Percentiles rank a stretch among this genome's conserved stretches.
phyloP scores from a whole-genome alignment of 2,113 vertebrate species.

The Microcebus lehilahytsara region DNA sequence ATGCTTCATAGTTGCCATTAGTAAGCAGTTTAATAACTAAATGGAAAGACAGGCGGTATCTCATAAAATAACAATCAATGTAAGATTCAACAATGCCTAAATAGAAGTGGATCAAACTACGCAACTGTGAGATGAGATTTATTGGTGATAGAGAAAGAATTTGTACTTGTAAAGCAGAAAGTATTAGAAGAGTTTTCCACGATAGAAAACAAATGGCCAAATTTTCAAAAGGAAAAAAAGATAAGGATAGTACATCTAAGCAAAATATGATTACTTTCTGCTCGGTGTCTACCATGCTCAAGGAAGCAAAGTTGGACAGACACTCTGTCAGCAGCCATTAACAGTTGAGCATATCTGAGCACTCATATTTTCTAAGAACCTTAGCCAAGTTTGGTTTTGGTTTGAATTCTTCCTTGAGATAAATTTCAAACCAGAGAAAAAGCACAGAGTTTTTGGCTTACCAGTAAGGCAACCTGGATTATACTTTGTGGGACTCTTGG shows the following conservation, averaged over 20 bases:
- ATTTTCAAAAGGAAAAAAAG: background rate
- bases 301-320: slow-evolving; percentile 9
- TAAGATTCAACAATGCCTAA: background rate
- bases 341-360: background rate
- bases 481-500: slow-evolving; percentile 48
- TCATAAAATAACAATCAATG: background rate
- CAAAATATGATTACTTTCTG: background rate
- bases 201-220: background rate
- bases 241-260: background rate
- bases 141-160: background rate
- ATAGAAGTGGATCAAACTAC: background rate
- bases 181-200: background rate
- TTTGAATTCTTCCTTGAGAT: slow-evolving; percentile 56
- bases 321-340: slow-evolving; percentile 12
- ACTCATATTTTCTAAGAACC: slow-evolving; percentile 59
- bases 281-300: background rate
- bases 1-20: background rate
- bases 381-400: slow-evolving; percentile 69
- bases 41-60: background rate
- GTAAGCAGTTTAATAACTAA: background rate
- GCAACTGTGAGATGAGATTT: background rate
- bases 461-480: background rate
- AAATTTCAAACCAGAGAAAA: slow-evolving; percentile 70
- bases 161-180: background rate
- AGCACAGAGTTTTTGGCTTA: slow-evolving; percentile 36